Evolutionary conservation across 2,113 vertebrate species (phyloP).

Genomic region (Amazona vittata): DNA sequence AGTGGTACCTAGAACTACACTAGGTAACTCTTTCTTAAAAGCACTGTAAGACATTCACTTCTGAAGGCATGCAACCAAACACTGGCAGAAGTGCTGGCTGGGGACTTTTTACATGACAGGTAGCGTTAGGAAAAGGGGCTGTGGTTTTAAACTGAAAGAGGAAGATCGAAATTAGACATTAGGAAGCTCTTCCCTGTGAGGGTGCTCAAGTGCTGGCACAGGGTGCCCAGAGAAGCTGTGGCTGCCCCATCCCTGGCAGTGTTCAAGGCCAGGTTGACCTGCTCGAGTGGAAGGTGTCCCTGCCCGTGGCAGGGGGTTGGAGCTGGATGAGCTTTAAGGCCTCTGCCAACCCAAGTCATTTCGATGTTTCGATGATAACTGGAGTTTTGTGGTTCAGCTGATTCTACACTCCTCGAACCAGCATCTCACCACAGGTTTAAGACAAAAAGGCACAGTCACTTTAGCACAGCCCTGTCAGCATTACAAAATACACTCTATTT

Average conservation of each 20-base stretch:
- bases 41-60: background rate
- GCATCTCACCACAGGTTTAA: background rate
- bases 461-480: background rate
- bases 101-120: background rate
- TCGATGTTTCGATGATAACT: background rate
- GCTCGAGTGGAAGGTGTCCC: background rate
- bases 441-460: background rate
- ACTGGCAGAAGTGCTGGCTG: background rate
- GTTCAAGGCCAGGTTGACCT: background rate
- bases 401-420: background rate
- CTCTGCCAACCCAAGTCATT: background rate
- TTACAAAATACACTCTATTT: background rate
- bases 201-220: background rate
- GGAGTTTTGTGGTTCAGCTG: background rate
- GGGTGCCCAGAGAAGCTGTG: background rate
- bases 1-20: background rate
- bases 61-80: background rate
- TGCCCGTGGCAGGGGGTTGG: background rate
- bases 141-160: background rate
- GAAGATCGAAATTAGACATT: background rate
- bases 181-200: background rate
- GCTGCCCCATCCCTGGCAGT: background rate
- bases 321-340: background rate
- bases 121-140: background rate
- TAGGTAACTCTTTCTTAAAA: background rate